phyloP scores from a whole-genome alignment of 2,797 vertebrate genomes.

The Coccyzus lansbergi region DNA sequence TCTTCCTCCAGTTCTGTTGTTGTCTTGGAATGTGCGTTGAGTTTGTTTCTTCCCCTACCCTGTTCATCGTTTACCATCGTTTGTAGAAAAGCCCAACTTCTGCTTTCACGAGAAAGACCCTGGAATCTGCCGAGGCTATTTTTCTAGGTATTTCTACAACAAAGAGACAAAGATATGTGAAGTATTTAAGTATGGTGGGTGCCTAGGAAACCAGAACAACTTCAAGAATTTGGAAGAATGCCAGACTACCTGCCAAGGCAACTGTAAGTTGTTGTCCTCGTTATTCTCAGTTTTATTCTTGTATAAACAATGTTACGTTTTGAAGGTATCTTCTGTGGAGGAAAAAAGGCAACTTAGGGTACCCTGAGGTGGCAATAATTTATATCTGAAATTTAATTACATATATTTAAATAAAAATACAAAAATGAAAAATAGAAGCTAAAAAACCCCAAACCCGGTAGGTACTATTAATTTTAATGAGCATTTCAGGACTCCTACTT shows the following conservation, averaged over 20 bases:
- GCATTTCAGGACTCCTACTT: background rate
- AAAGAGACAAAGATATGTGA: conserved; percentile 78
- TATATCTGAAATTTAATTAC: background rate
- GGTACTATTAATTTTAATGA: background rate
- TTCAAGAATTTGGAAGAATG: conserved; percentile 84
- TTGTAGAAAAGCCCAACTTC: conserved; percentile 77
- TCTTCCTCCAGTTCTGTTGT: background rate
- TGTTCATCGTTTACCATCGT: background rate
- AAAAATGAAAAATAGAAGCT: background rate
- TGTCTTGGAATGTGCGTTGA: background rate
- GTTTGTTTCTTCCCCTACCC: background rate
- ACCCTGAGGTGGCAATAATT: background rate
- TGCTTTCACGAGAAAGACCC: conserved; percentile 85
- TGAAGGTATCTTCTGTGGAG: background rate
- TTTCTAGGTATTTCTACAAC: conserved; percentile 87
- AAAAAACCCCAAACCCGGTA: background rate
- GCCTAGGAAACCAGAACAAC: conserved; percentile 93
- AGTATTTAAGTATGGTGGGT: conserved; percentile 89
- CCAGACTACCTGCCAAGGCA: conserved; percentile 78
- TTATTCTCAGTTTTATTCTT: background rate
- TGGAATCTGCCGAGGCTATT: conserved; percentile 85
- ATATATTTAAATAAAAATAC: background rate
- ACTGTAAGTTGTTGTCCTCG: conserved; percentile 67
- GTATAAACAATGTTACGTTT: background rate
- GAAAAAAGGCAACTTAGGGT: background rate